phyloP scores from a whole-genome alignment of 2,888 invertebrate species.

The Drosophila maculinotata region DNA sequence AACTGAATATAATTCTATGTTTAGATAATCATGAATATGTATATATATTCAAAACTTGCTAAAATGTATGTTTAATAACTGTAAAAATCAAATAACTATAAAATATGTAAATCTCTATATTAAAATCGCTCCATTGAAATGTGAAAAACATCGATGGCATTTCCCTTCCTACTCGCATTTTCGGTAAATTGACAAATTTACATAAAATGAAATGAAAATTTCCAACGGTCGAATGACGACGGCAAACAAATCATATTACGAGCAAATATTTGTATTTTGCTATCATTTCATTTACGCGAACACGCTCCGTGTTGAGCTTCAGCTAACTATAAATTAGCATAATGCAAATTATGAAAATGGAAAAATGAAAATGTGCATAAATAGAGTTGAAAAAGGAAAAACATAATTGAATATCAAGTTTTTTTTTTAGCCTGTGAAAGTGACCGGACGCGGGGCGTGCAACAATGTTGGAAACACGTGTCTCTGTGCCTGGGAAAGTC shows the following conservation, averaged over 20 bases:
- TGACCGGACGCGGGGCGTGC: slow-evolving; percentile 49
- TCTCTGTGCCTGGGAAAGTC: slow-evolving; percentile 35
- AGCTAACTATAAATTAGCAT: slow-evolving; percentile 64
- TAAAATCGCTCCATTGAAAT: slow-evolving; percentile 47
- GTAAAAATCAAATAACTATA: slow-evolving; percentile 1
- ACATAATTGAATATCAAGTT: slow-evolving; percentile 51
- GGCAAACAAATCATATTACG: slow-evolving; percentile 61
- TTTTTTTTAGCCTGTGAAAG: slow-evolving; percentile 55
- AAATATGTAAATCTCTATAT: slow-evolving; percentile 35
- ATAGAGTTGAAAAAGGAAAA: slow-evolving; percentile 15
- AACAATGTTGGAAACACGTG: slow-evolving; percentile 39
- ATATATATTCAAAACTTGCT: neutral
- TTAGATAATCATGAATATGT: too few species aligned
- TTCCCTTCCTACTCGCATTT: slow-evolving; percentile 31
- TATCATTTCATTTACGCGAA: slow-evolving; percentile 56
- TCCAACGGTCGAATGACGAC: slow-evolving; percentile 11
- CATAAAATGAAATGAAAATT: slow-evolving; percentile 50
- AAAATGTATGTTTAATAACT: neutral
- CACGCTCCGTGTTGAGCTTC: slow-evolving; percentile 18
- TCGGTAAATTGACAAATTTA: slow-evolving; percentile 59
- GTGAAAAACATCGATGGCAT: slow-evolving; percentile 25
- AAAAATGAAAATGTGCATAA: slow-evolving; percentile 44
- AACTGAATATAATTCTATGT: too few species aligned
- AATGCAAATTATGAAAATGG: slow-evolving; percentile 61
- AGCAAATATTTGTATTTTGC: slow-evolving; percentile 53